These are phyloP conservation scores for Sphecodes monilicornis DNA, from an alignment of 2,888 invertebrate species.

Conservation along the genomic window DNA sequence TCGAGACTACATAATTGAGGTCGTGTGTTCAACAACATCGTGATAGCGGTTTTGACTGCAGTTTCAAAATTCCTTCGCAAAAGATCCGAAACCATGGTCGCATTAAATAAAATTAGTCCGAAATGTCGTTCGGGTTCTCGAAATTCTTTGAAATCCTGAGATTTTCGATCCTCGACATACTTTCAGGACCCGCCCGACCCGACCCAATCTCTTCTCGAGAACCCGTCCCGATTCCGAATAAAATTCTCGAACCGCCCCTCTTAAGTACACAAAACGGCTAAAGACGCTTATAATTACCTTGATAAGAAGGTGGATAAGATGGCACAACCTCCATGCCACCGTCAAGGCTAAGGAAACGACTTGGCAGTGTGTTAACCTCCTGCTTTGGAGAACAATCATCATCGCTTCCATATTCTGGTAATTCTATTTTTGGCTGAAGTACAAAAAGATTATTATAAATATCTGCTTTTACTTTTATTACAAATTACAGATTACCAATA, in stretches of 20 bases:
- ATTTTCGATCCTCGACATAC: too few species aligned
- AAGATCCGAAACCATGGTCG: too few species aligned
- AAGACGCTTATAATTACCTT: slow-evolving; percentile 74
- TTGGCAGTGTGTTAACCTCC: slow-evolving; percentile 82
- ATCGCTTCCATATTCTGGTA: slow-evolving; percentile 90
- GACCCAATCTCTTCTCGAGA: too few species aligned
- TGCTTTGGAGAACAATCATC: slow-evolving; percentile 86
- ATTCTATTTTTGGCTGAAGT: slow-evolving; percentile 89
- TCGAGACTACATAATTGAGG: too few species aligned
- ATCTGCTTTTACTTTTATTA: neutral
- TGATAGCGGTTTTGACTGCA: too few species aligned
- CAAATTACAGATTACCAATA: neutral
- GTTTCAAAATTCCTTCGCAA: too few species aligned
- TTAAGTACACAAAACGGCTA: neutral
- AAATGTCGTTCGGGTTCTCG: too few species aligned
- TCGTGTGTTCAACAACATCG: too few species aligned
- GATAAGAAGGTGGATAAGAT: slow-evolving; percentile 81
- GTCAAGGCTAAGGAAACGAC: slow-evolving; percentile 83
- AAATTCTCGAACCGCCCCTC: neutral
- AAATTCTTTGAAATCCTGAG: too few species aligned
- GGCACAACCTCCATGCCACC: slow-evolving; percentile 84
- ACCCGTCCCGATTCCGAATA: too few species aligned
- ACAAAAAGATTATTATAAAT: slow-evolving; percentile 13
- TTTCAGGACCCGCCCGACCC: too few species aligned
- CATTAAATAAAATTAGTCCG: too few species aligned